phyloP scores from a whole-genome alignment of 2,888 invertebrate genomes.

The Lysandra coridon region DNA sequence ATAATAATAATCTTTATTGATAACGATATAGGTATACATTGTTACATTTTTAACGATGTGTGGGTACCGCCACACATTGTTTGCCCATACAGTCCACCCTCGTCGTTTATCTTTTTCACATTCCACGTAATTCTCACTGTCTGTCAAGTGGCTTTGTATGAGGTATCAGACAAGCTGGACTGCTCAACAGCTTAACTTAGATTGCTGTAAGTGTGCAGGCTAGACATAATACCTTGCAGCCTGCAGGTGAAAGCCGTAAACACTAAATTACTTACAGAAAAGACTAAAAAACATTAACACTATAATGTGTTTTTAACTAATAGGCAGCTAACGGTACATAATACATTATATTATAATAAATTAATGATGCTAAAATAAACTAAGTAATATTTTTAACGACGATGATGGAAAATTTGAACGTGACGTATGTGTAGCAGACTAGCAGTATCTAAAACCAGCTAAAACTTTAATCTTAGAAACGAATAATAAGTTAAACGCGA shows the following conservation, averaged over 20 bases:
- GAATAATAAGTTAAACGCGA: neutral
- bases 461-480: neutral
- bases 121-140: neutral
- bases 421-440: neutral
- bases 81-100: no score
- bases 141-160: neutral
- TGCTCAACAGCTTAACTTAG: neutral
- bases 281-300: neutral
- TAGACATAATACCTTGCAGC: neutral
- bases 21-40: no score
- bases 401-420: neutral
- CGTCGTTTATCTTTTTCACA: no score
- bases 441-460: no score
- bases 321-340: neutral
- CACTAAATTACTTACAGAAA: neutral
- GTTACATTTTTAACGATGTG: no score
- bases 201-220: neutral
- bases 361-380: neutral
- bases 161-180: neutral
- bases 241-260: neutral
- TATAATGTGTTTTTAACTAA: neutral
- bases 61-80: no score
- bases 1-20: no score
- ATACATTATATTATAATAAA: neutral
- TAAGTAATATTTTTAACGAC: neutral